These are phyloP conservation scores for Papilio machaon DNA, from an alignment of 1,140 invertebrate genomes.

Conservation along the genomic window DNA sequence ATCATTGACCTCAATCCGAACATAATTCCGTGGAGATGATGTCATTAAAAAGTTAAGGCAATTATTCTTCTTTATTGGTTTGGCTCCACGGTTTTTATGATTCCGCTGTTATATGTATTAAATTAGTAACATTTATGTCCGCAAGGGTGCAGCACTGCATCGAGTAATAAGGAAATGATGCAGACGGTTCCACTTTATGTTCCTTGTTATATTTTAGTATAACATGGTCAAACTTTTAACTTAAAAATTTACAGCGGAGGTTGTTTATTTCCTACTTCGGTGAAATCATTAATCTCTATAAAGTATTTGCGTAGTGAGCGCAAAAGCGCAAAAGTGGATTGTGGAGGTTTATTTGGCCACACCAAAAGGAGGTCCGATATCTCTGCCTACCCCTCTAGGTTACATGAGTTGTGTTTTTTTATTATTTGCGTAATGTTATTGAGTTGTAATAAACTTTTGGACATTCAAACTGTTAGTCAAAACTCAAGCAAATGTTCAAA, in stretches of 20 bases:
- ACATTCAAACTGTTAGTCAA: too few relatives aligned
- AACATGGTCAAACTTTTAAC: neutral
- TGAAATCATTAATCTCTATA: neutral
- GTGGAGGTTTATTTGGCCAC: too few relatives aligned
- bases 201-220: conserved; percentile 18
- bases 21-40: conserved; percentile 55
- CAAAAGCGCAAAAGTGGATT: too few relatives aligned
- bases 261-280: neutral
- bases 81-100: conserved; percentile 54
- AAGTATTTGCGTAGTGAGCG: neutral
- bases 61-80: conserved; percentile 57
- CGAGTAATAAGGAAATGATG: conserved; percentile 33
- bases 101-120: conserved; percentile 52
- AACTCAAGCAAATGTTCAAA: too few relatives aligned
- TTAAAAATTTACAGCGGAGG: neutral
- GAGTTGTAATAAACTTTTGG: too few relatives aligned
- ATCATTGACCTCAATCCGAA: conserved; percentile 55
- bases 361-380: too few relatives aligned
- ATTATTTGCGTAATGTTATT: too few relatives aligned
- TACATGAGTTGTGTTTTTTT: too few relatives aligned
- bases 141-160: conserved; percentile 9
- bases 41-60: conserved; percentile 58
- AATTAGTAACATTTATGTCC: conserved; percentile 45
- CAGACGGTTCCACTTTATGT: conserved; percentile 12
- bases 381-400: too few relatives aligned